Evolutionary conservation across 2,797 vertebrate species (phyloP).

Genomic region (Enteromius treurensis): DNA sequence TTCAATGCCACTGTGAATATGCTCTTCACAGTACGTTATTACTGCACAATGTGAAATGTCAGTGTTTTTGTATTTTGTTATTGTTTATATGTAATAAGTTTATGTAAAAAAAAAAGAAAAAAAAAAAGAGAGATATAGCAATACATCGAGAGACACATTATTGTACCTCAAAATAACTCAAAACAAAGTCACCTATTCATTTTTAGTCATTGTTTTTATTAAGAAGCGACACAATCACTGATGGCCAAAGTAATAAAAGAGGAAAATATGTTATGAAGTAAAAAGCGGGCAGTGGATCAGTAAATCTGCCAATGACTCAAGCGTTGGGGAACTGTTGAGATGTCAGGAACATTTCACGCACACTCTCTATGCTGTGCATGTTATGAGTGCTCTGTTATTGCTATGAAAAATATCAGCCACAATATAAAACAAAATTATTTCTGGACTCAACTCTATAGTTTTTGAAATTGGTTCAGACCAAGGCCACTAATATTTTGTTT

Average conservation of each 20-base stretch:
- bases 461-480: conserved; percentile 20
- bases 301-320: conserved; percentile 33
- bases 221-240: conserved; percentile 25
- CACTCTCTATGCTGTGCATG: conserved; percentile 39
- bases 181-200: conserved; percentile 34
- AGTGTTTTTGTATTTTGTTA: not conserved
- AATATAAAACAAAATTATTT: conserved; percentile 36
- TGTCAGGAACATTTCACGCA: conserved; percentile 53
- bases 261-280: conserved; percentile 26
- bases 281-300: conserved; percentile 3
- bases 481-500: conserved; percentile 9
- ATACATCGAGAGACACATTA: conserved; percentile 43
- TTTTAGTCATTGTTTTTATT: conserved; percentile 29
- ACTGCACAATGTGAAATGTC: not conserved
- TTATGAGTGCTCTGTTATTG: conserved; percentile 48
- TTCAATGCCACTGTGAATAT: not conserved
- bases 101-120: not conserved
- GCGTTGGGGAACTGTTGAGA: conserved; percentile 19
- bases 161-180: not conserved
- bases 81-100: conserved; percentile 14
- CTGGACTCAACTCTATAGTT: not conserved
- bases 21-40: not conserved
- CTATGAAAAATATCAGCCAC: conserved; percentile 42
- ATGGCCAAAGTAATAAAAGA: conserved; percentile 19
- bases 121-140: not conserved